phyloP scores from a whole-genome alignment of 1,140 invertebrate genomes.

The Drosophila auraria region DNA sequence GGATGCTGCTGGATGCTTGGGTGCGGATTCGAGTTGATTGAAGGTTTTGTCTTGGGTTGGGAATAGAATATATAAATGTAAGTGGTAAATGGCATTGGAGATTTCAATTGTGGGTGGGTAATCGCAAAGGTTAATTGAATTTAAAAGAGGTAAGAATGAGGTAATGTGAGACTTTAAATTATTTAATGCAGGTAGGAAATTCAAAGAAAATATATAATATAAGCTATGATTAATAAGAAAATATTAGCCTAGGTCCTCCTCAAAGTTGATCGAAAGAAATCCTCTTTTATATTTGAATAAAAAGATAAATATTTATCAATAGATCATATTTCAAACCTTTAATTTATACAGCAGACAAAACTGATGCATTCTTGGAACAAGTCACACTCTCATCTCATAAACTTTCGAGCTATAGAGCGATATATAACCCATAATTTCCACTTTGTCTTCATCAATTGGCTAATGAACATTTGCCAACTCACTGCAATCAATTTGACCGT shows the following conservation, averaged over 20 bases:
- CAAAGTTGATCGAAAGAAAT: not conserved
- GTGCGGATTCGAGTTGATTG: conserved; percentile 51
- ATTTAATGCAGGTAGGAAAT: not conserved
- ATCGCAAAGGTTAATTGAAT: conserved; percentile 43
- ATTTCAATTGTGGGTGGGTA: conserved; percentile 24
- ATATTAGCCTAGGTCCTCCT: not conserved
- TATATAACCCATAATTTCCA: conserved; percentile 3
- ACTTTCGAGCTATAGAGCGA: conserved; percentile 1
- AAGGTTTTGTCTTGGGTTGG: conserved; percentile 29
- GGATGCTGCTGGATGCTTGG: conserved; percentile 38
- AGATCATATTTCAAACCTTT: not conserved
- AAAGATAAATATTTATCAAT: not conserved
- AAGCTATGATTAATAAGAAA: not conserved
- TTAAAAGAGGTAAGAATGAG: conserved; percentile 10
- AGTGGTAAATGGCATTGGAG: conserved; percentile 24
- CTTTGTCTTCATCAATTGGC: conserved; percentile 34
- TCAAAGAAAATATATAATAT: no score
- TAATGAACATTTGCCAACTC: conserved; percentile 37
- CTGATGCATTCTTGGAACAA: not conserved
- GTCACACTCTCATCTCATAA: not conserved
- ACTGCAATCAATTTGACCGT: conserved; percentile 41
- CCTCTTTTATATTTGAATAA: not conserved
- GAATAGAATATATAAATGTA: conserved; percentile 1
- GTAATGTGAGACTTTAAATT: not conserved
- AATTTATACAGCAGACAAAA: conserved; percentile 2